Conservation (phyloP, 2,888 invertebrate genomes). For the Nephrocerus scutellatus region DNA sequence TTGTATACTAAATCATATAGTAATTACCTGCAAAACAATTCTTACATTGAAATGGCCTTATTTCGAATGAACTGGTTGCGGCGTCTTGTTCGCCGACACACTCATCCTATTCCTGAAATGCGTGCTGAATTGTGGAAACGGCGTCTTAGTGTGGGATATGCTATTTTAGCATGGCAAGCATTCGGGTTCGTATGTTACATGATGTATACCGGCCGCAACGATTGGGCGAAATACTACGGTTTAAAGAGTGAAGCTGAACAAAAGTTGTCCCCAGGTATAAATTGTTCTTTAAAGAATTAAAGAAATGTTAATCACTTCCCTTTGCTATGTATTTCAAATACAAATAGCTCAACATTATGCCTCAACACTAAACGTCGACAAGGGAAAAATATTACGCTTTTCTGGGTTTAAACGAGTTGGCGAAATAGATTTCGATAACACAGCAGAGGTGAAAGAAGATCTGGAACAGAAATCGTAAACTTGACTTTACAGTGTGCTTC, state of each 20-base stretch:
- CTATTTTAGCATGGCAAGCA: slow-evolving; percentile 64
- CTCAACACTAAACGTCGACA: slow-evolving; percentile 35
- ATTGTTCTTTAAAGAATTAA: neutral
- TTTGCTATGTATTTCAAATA: no score
- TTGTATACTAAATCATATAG: no score
- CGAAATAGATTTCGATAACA: slow-evolving; percentile 35
- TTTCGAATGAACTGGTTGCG: slow-evolving; percentile 51
- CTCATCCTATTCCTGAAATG: slow-evolving; percentile 49
- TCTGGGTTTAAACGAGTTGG: slow-evolving; percentile 37
- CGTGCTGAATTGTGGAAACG: slow-evolving; percentile 56
- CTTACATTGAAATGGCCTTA: slow-evolving; percentile 46
- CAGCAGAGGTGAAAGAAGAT: slow-evolving; percentile 12
- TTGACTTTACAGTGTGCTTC: no score
- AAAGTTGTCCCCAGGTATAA: slow-evolving; percentile 53
- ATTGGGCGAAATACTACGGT: slow-evolving; percentile 63
- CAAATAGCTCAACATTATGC: slow-evolving; percentile 36
- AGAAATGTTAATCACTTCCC: neutral
- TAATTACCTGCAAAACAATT: no score
- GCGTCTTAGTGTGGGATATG: slow-evolving; percentile 57
- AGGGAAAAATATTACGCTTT: slow-evolving; percentile 41
- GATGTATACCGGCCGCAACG: slow-evolving; percentile 54
- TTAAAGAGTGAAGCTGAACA: slow-evolving; percentile 56
- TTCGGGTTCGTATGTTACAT: slow-evolving; percentile 59
- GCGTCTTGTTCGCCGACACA: slow-evolving; percentile 48
- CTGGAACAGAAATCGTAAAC: no score